Evolutionary conservation across 2,888 invertebrate species (phyloP).

Genomic region (Schizaphis graminum): DNA sequence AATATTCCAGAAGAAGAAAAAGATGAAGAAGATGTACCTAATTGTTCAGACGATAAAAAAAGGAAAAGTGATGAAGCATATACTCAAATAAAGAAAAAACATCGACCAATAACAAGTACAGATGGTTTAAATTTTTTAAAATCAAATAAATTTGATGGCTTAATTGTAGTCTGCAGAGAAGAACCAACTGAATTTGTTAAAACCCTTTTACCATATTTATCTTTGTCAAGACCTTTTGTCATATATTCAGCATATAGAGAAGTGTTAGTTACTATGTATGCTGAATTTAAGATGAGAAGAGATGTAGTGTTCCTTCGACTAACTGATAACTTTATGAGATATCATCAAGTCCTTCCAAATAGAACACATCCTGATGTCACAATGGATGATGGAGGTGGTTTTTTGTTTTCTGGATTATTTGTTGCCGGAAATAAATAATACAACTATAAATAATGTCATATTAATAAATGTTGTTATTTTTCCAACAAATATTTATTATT

Average conservation of each 20-base stretch:
- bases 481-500: neutral
- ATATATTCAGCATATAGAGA: slow-evolving; percentile 86
- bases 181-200: slow-evolving; percentile 86
- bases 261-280: slow-evolving; percentile 87
- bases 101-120: slow-evolving; percentile 24
- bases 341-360: slow-evolving; percentile 90
- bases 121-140: slow-evolving; percentile 74
- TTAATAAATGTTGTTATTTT: slow-evolving; percentile 52
- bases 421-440: slow-evolving; percentile 67
- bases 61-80: slow-evolving; percentile 55
- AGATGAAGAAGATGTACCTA: neutral
- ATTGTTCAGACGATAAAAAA: slow-evolving; percentile 56
- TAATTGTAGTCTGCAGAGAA: slow-evolving; percentile 86
- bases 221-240: slow-evolving; percentile 86
- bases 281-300: slow-evolving; percentile 80
- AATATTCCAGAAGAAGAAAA: slow-evolving; percentile 6
- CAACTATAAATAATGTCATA: neutral
- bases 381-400: slow-evolving; percentile 92
- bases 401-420: slow-evolving; percentile 81
- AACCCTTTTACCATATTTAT: slow-evolving; percentile 82
- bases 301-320: slow-evolving; percentile 84
- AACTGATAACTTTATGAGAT: slow-evolving; percentile 88
- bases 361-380: slow-evolving; percentile 95
- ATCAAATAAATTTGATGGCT: slow-evolving; percentile 78
- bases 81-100: slow-evolving; percentile 58